Base-by-base conservation (phyloP, 1,140 invertebrate genomes). In the Dufourea novaeangliae region DNA sequence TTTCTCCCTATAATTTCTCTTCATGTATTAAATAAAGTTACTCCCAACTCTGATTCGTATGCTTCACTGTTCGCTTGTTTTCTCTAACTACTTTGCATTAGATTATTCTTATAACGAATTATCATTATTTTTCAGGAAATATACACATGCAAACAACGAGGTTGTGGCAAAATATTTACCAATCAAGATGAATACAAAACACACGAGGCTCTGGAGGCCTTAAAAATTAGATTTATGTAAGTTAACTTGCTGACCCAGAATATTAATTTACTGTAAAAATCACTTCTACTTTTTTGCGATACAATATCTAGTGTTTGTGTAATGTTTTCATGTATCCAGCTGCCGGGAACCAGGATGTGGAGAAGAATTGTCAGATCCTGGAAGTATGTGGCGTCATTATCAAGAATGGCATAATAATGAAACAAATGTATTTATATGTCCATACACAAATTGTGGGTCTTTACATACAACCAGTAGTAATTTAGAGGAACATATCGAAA, bases 331-430 rank as follows among this genome's bases (percentile, higher is more conserved):
- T 46, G 7, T 75, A 84, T 73, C 8, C 52, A 92, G 92, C 56
- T 92, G 92, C 67, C 88, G 91, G 0, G 92, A 92, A 56, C 92
- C 91, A 75, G 92, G 90, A 78, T 92, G 91, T 14, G 92, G 92
- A 27, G 90, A 92, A 61, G 92, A 92, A 86, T 34, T 92, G 3
- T 88, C 91, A 2, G 91, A 92, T 79, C 92, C 92, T 32, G 92
- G 92, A 39, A 91, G 90, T 37, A 92, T 92, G 91, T 92, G 92
- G 92, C 89, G 91, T 39, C 92, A 92, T 70, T 93, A 93, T 78
- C 91, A 92, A 83, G 91, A 92, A 83, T 91, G 90, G 89, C 91
- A 93, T 63, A 92, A 90, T 61, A 91, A 91, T 46, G 92, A 93
- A 67, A 90, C 89, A 37, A 92, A 89, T 72, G 88, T 89, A 8